Evolutionary conservation across 1,140 invertebrate species (phyloP), one percentile per base, ranked within the genome.

Genomic region (Atta cephalotes): DNA sequence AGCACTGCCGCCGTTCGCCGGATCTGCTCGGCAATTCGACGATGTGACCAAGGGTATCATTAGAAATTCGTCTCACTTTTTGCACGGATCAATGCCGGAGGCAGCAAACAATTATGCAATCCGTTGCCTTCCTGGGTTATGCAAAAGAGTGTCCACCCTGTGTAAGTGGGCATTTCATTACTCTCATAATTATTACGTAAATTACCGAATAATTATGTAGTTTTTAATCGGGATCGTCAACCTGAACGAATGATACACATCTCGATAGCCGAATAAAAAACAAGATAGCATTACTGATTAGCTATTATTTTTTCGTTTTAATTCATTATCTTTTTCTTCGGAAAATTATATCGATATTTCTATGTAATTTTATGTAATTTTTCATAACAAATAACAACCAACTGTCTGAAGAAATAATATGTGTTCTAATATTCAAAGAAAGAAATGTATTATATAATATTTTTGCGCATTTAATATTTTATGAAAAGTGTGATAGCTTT

Each of bases 1-100:
- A 21, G 62, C n/a, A 35, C 31, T 49, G 66, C 14, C 45, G 51
- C 58, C 58, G n/a, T 60, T 56, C 45, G 28, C 78, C 71, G 49
- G 71, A 76, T 66, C 49, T n/a, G 71, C 28, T 25, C 51, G 78
- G 82, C 21, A 39, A 63, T 70, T 68, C 39, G n/a, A 28, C 60
- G 72, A 70, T 72, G 16, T 31, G 39, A 45, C 79, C 65, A 25
- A 71, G 79, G 51, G 51, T 81, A 58, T 81, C 51, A 89, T 88
- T 89, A 88, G 51, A 65, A 88, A 88, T 88, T 88, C 87, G 87
- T 89, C 79, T 51, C 85, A 87, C 86, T 88, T 88, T 87, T 88
- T 88, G 60, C 68, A 2, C 66, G 58, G 35, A 71, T 70, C 87
- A 70, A 60, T n/a, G 84, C 72, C 84, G 63, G 76, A 60, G 84